Base-by-base conservation (phyloP, 2,888 invertebrate species). In the Lepidochrysops patricia region DNA sequence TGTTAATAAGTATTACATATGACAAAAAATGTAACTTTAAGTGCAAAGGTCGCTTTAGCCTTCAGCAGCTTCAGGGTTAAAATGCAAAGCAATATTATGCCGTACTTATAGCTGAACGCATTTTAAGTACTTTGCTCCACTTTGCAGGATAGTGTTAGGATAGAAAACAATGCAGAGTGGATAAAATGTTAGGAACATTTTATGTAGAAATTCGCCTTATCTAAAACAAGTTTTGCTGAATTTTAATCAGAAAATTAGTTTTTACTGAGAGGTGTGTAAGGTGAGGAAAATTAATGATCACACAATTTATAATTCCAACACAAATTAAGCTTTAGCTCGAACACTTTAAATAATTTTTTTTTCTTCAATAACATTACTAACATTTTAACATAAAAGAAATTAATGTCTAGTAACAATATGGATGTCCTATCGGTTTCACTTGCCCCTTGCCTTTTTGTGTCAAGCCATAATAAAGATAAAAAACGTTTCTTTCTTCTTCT, bases 221-320 rank as follows among this genome's bases (percentile, higher is more conserved):
- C 26, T 50, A 50, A 50, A 50, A 50, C n/a, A 13, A 6, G 26
- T 26, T 50, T 50, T n/a, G 26, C n/a, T n/a, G 25, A 26, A 50
- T 50, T 50, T 50, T 26, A 71, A 69, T 72, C 19, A 23, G 4
- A 19, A 43, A 43, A 19, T 43, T 43, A 43, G 7, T 9, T 43
- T 43, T 43, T 43, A 29, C 29, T 1, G 43, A 4, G 3, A 7
- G 19, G 43, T 9, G 9, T 4, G 9, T 23, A 23, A 43, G 19
- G 23, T 43, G 43, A 3, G 13, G 12, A 23, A 43, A 12, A 43
- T 43, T 29, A 9, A 23, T 43, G 4, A 43, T 19, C 43, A 19
- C 19, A 23, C 12, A 9, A 12, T 43, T 19, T 12, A 43, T 1
- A 43, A 6, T 9, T 1, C 43, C 19, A 43, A 23, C 7, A 15